phyloP scores from a whole-genome alignment of 1,140 invertebrate species.

The Acyrthosiphon pisum region DNA sequence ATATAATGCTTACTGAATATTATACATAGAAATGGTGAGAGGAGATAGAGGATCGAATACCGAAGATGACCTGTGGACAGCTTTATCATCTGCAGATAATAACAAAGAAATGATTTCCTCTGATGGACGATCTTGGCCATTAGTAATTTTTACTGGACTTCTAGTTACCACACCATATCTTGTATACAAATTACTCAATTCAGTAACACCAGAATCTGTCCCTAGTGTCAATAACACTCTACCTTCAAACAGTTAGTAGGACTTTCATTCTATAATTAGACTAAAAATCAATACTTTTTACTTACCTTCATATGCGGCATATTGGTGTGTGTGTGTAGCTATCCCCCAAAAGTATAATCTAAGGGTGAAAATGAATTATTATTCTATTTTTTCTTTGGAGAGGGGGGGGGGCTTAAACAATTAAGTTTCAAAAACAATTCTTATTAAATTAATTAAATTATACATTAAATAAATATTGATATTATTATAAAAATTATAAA shows the following conservation, averaged over 20 bases:
- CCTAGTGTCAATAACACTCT: not conserved
- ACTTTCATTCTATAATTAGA: not conserved
- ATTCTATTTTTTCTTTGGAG: not conserved
- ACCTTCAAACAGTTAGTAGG: not conserved
- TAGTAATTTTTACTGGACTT: slow-evolving; percentile 83
- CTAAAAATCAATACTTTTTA: not conserved
- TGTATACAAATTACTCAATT: slow-evolving; percentile 83
- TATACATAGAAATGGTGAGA: slow-evolving; percentile 25
- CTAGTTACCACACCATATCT: slow-evolving; percentile 90
- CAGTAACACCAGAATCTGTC: slow-evolving; percentile 64
- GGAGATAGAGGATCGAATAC: not conserved
- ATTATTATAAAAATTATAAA: too few species aligned
- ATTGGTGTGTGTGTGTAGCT: not conserved
- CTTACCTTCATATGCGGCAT: not conserved
- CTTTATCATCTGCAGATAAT: slow-evolving; percentile 8
- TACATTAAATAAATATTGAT: too few species aligned
- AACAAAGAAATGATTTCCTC: slow-evolving; percentile 61
- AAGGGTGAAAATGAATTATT: not conserved
- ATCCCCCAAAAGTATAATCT: not conserved
- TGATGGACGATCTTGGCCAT: slow-evolving; percentile 74
- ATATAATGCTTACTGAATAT: not conserved
- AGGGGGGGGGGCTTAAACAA: not conserved
- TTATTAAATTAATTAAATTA: too few species aligned
- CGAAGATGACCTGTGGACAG: slow-evolving; percentile 24
- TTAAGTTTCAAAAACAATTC: not conserved